These are phyloP conservation scores for Spodoptera frugiperda DNA, from an alignment of 1,140 invertebrate species.

Conservation along the genomic window DNA sequence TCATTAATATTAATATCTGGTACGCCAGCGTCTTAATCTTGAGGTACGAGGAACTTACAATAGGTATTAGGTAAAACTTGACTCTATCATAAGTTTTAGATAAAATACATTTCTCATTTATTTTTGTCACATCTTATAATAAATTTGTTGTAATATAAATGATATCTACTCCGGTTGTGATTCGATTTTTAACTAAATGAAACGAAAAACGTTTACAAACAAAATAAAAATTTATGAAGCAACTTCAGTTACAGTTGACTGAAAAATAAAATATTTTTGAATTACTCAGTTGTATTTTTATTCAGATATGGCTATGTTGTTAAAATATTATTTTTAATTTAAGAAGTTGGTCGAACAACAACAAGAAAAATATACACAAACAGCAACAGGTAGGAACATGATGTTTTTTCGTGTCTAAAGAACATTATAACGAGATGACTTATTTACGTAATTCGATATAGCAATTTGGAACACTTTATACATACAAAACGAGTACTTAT, in stretches of 20 bases:
- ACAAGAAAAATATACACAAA: neutral
- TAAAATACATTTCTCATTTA: neutral
- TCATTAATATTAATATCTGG: constrained; percentile 66
- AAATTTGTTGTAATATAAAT: too few relatives aligned
- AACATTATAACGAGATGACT: constrained; percentile 32
- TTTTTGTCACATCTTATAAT: neutral
- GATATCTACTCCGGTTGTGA: too few relatives aligned
- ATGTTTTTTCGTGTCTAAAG: constrained; percentile 21
- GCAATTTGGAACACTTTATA: constrained; percentile 10
- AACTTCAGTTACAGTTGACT: constrained; percentile 16
- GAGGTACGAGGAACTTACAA: constrained; percentile 16
- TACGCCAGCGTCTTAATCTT: constrained; percentile 13
- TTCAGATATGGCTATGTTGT: constrained; percentile 25
- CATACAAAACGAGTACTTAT: constrained; percentile 1
- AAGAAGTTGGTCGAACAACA: neutral
- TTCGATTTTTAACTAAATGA: neutral
- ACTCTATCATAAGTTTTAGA: neutral
- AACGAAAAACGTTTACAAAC: neutral
- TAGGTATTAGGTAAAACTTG: neutral
- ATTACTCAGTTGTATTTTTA: constrained; percentile 2
- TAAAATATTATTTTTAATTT: constrained; percentile 33
- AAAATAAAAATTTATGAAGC: constrained; percentile 34
- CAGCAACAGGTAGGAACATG: constrained; percentile 18
- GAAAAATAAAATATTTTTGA: constrained; percentile 30
- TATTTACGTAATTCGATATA: constrained; percentile 11